A percentile compares a stretch with the other conserved stretches of the same genome.
phyloP scores from a whole-genome alignment of 2,113 vertebrate genomes.

The Mola mola region DNA sequence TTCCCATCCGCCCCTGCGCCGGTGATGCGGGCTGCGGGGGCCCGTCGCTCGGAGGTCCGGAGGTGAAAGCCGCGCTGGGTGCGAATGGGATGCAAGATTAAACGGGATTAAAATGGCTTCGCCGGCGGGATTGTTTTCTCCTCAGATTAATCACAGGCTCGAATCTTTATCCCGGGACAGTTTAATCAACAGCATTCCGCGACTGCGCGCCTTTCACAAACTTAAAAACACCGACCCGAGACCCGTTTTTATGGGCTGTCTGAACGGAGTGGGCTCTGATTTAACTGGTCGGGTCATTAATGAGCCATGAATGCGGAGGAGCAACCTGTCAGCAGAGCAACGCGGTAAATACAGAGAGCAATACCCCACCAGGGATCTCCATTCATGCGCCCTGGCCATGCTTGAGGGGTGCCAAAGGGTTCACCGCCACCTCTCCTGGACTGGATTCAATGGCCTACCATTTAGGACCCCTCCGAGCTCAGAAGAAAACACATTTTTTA shows the following conservation, averaged over 20 bases:
- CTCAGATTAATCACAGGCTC: constrained; percentile 98
- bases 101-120: constrained; percentile 99
- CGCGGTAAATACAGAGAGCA: constrained; percentile 82
- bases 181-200: constrained; percentile 92
- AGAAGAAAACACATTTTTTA: constrained; percentile 82
- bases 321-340: constrained; percentile 86
- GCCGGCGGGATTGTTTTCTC: constrained; percentile 91
- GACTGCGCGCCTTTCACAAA: constrained; percentile 79
- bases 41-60: constrained; percentile 83
- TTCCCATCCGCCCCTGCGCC: constrained; percentile 90
- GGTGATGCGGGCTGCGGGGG: constrained; percentile 83
- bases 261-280: constrained; percentile 81
- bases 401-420: constrained; percentile 86
- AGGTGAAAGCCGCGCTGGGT: constrained; percentile 79
- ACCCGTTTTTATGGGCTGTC: constrained; percentile 77
- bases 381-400: constrained; percentile 82
- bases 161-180: constrained; percentile 93
- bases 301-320: constrained; percentile 87
- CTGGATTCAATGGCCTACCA: constrained; percentile 82
- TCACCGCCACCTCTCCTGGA: constrained; percentile 85
- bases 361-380: constrained; percentile 87
- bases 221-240: constrained; percentile 75
- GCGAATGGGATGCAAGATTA: constrained; percentile 97
- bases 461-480: constrained; percentile 77
- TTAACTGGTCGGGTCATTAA: constrained; percentile 90